Conservation (phyloP, 1,140 invertebrate genomes). For the Conopomorpha cramerella region DNA sequence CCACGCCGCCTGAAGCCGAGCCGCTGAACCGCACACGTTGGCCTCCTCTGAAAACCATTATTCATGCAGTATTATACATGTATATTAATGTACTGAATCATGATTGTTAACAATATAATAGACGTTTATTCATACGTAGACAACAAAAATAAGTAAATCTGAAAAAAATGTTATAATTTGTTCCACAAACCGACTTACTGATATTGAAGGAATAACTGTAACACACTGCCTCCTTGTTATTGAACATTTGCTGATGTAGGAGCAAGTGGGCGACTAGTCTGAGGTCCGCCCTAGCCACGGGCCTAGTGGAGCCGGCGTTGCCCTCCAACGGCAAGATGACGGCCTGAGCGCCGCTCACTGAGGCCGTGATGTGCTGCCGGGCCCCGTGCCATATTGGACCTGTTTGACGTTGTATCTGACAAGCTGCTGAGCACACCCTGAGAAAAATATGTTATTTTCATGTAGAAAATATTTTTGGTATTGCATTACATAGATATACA, state of each 20-base stretch:
- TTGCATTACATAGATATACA: no score
- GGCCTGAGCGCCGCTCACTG: background rate
- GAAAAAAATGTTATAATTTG: no score
- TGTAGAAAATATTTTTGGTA: no score
- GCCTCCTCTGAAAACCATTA: constrained; percentile 21
- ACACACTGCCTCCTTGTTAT: constrained; percentile 9
- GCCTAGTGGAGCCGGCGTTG: constrained; percentile 5
- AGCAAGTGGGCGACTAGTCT: constrained; percentile 15
- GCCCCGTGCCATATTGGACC: constrained; percentile 20
- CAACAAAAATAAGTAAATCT: no score
- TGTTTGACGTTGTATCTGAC: constrained; percentile 25
- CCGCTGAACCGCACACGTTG: constrained; percentile 25
- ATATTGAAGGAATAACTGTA: constrained; percentile 17
- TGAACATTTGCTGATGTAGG: constrained; percentile 16
- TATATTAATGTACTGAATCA: no score
- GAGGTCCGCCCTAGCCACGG: constrained; percentile 16
- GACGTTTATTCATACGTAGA: no score
- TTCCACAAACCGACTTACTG: no score
- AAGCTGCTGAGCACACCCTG: constrained; percentile 37
- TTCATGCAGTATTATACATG: no score
- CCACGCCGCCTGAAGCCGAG: constrained; percentile 20
- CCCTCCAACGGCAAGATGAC: constrained; percentile 6
- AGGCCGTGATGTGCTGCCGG: constrained; percentile 13
- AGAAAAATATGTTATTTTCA: no score
- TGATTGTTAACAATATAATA: no score